phyloP scores from a whole-genome alignment of 2,888 invertebrate species.

The Thysanoteuthis rhombus region DNA sequence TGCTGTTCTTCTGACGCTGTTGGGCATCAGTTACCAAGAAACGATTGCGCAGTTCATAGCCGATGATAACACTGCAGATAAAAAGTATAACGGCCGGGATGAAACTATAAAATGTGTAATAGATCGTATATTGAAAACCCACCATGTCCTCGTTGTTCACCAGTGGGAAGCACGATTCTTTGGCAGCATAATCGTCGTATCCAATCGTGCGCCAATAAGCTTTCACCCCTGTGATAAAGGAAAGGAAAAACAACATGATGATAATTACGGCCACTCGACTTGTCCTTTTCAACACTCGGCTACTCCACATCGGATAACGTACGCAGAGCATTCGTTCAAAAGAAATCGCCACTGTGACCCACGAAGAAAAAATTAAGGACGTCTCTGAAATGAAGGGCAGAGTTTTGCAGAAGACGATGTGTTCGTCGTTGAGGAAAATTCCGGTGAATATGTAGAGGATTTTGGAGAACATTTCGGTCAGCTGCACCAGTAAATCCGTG shows the following conservation, averaged over 20 bases:
- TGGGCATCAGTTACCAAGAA: not conserved
- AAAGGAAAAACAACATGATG: not conserved
- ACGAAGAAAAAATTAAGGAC: not conserved
- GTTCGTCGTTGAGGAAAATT: not conserved
- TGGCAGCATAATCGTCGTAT: no score
- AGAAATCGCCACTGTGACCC: not conserved
- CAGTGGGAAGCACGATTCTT: no score
- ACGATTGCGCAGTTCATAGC: not conserved
- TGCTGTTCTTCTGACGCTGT: not conserved
- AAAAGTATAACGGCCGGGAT: not conserved
- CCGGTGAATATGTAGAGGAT: not conserved
- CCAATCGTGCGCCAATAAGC: not conserved
- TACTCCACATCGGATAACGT: not conserved
- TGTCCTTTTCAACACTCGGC: not conserved
- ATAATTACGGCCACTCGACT: not conserved
- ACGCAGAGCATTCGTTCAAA: not conserved
- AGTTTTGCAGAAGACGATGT: not conserved
- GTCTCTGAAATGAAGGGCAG: not conserved
- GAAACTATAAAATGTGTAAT: not conserved
- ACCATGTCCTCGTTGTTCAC: not conserved
- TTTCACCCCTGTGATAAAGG: not conserved
- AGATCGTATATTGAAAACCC: not conserved
- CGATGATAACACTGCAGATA: not conserved
- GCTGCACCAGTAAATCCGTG: slow-evolving; percentile 36
- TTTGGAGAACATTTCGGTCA: slow-evolving; percentile 14